Evolutionary conservation across 2,797 vertebrate genomes (phyloP).

Genomic region (Xyrichtys novacula): DNA sequence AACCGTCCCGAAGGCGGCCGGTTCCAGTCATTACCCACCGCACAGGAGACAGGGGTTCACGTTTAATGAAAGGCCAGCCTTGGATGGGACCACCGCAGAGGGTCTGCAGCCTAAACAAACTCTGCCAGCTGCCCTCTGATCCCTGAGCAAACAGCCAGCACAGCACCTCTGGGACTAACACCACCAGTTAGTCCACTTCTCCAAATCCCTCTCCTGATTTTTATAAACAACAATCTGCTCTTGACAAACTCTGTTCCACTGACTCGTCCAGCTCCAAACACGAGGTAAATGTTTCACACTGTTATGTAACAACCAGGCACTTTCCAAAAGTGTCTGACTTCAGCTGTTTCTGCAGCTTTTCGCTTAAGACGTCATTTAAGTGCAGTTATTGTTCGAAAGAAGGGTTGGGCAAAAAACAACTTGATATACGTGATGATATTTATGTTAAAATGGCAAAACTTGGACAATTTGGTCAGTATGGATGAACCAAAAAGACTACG

Average conservation of each 20-base stretch:
- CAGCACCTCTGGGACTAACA: slow-evolving; percentile 60
- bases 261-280: slow-evolving; percentile 49
- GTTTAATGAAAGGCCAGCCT: slow-evolving; percentile 72
- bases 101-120: slow-evolving; percentile 76
- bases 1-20: slow-evolving; percentile 26
- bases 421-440: no score
- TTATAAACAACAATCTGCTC: slow-evolving; percentile 47
- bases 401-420: no score
- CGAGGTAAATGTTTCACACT: slow-evolving; percentile 51
- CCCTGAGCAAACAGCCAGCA: slow-evolving; percentile 70
- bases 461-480: no score
- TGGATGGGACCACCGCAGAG: slow-evolving; percentile 68
- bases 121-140: slow-evolving; percentile 73
- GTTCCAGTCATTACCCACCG: slow-evolving; percentile 35
- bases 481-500: no score
- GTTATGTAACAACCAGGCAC: slow-evolving; percentile 58
- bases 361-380: slow-evolving; percentile 13
- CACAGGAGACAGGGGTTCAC: slow-evolving; percentile 49
- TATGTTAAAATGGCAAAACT: no score
- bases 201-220: slow-evolving; percentile 29
- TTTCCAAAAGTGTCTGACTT: slow-evolving; percentile 49
- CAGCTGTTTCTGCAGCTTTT: slow-evolving; percentile 31
- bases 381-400: not conserved
- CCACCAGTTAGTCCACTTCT: slow-evolving; percentile 45
- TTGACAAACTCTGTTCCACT: slow-evolving; percentile 48